Evolutionary conservation across 1,140 invertebrate species (phyloP).

Genomic region (Brachystomella parvula): DNA sequence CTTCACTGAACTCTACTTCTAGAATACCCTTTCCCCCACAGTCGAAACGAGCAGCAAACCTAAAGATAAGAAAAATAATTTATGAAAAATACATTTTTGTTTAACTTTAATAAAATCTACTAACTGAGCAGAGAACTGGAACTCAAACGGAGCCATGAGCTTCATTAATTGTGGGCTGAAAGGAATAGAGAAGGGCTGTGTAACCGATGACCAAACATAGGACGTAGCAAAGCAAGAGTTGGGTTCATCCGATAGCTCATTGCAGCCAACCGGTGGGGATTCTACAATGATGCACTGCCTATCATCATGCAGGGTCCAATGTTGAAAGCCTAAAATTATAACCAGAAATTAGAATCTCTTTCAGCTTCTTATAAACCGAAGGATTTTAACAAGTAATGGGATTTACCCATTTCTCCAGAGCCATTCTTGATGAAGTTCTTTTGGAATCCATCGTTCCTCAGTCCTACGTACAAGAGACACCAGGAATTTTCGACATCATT

Average conservation of each 20-base stretch:
- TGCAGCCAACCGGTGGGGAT: not conserved
- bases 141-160: not conserved
- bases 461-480: not conserved
- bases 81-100: not conserved
- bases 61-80: not conserved
- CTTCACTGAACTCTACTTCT: no score
- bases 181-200: not conserved
- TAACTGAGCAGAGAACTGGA: not conserved
- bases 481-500: not conserved
- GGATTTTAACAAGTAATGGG: not conserved
- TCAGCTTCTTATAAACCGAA: not conserved
- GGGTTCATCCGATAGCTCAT: not conserved
- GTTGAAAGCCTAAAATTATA: not conserved
- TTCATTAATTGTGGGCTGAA: not conserved
- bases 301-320: not conserved
- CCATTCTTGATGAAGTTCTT: slow-evolving; percentile 11
- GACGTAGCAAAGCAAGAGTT: not conserved
- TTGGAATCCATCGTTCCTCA: not conserved
- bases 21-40: not conserved
- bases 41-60: not conserved
- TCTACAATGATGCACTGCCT: not conserved
- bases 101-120: not conserved
- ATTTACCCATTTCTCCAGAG: slow-evolving; percentile 1
- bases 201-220: not conserved
- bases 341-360: not conserved